These are phyloP conservation scores for Coelopa frigida DNA, from an alignment of 1,140 invertebrate genomes.

Conservation along the genomic window DNA sequence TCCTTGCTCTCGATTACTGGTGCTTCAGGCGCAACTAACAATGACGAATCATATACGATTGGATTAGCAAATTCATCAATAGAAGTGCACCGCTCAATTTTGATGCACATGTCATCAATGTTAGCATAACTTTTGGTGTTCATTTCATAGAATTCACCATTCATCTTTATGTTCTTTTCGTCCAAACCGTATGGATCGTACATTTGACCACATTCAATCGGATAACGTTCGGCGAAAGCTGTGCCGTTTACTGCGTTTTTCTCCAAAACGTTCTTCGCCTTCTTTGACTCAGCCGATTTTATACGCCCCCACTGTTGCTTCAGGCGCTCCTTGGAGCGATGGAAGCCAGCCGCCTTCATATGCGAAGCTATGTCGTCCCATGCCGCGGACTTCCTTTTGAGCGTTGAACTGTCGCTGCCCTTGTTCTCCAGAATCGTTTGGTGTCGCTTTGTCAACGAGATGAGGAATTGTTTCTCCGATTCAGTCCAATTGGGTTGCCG, in stretches of 20 bases:
- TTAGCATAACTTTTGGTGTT: no score
- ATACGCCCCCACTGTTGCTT: conserved; percentile 11
- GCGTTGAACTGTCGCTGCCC: conserved; percentile 8
- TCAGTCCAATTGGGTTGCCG: conserved; percentile 14
- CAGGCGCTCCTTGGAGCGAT: conserved; percentile 8
- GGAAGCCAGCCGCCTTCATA: conserved; percentile 7
- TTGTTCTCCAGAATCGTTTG: conserved; percentile 10
- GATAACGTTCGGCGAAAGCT: no score
- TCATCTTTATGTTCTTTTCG: no score
- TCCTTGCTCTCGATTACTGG: no score
- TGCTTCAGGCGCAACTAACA: no score
- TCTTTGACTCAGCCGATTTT: conserved; percentile 8
- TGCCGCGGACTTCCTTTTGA: conserved; percentile 10
- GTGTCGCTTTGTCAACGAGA: conserved; percentile 1
- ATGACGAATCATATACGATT: no score
- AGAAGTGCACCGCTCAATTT: no score
- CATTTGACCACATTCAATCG: no score
- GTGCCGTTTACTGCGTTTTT: not conserved
- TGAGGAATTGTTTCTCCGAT: conserved; percentile 10
- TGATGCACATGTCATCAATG: no score
- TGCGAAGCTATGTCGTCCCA: conserved; percentile 8
- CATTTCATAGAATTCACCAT: no score
- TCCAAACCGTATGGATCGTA: no score
- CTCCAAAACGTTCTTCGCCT: conserved; percentile 7
- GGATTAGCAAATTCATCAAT: no score